Base-by-base conservation (phyloP, 2,888 invertebrate species). In the Leucozona laternaria region DNA sequence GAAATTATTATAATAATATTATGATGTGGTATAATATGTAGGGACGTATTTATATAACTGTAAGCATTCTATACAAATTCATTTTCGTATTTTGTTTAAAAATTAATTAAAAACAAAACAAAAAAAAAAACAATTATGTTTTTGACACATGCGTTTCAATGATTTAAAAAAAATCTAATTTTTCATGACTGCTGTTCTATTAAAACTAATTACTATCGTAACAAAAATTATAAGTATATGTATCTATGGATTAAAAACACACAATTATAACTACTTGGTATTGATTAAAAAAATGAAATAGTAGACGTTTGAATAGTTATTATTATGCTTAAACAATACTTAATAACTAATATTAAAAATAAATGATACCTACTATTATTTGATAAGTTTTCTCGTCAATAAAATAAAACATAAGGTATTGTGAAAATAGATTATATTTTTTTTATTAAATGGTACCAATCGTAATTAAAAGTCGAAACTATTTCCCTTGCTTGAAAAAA, bases 311-410 rank as follows among this genome's bases (percentile, higher is more conserved):
- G 76, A 80, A 72, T 77, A 76, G 57, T 75, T 70, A 77, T 80
- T 60, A 77, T 80, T 68, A 77, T 60, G 45, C 60, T 72, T 66
- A 84, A 83, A 53, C 34, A 71, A 79, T 53, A 50, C 50, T 58
- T 60, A 45, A 70, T 37, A 70, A 70, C 40, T 66, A 66, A 77
- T 22, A 34, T 50, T 58, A 28, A 50, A 60, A 53, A 77, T 85
- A 76, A 80, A 68, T 68, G 68, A 85, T 80, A 85, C 66, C 66
- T 72, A 80, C 85, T 80, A 85, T 85, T 85, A 80, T 80, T 77
- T 80, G 48, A 72, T 85, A 85, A 85, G 85, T 72, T 85, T 85
- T 77, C 50, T 85, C 77, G 80, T 85, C 76, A 80, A 85, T 85
- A 80, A 80, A 85, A 48, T 80, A 66, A 79, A 73, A 77, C 43